Base-by-base conservation (phyloP, 1,140 invertebrate genomes). In the Aphis craccivora region DNA sequence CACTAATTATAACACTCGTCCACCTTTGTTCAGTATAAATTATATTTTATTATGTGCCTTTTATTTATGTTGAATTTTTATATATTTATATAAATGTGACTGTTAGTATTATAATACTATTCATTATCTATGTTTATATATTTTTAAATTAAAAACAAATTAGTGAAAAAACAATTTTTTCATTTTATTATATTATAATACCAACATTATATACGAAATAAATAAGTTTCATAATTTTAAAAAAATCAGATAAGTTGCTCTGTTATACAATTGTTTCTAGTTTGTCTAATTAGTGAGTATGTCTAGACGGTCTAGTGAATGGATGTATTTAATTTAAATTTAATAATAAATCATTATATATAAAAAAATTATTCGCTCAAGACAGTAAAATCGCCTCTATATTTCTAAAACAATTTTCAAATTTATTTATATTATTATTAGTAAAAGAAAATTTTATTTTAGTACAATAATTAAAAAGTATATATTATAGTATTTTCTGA, bases 1-100 rank as follows among this genome's bases (percentile, higher is more conserved):
- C n/a, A 89, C 87, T 89, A 88, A 88, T 88, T 89, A 89, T 53
- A 89, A 89, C n/a, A 89, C 22, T 37, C 48, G 48, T 35, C 45
- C 48, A 53, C 48, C 14, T 51, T 53, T 37, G n/a, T 89, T 23
- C 20, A 53, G 48, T 53, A 89, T 89, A 87, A 89, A 89, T 89
- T 89, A 89, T 53, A 37, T 53, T 89, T 89, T 89, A 89, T 89
- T 89, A 89, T 53, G 87, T 37, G 48, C n/a, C 48, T 89, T 53
- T 53, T 53, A 35, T 89, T 23, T 23, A 53, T 37, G 87, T 37
- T 37, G 48, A 48, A 51, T 48, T 51, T 88, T 9, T 89, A 89
- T 37, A 23, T 89, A 22, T 35, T 25, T 23, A 51, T 87, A 88
- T 51, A 76, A 76, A 76, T 76, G 3, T 76, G 30, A 76, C 60